Conservation (phyloP, 2,113 vertebrate genomes). For the Cynocephalus volans region DNA sequence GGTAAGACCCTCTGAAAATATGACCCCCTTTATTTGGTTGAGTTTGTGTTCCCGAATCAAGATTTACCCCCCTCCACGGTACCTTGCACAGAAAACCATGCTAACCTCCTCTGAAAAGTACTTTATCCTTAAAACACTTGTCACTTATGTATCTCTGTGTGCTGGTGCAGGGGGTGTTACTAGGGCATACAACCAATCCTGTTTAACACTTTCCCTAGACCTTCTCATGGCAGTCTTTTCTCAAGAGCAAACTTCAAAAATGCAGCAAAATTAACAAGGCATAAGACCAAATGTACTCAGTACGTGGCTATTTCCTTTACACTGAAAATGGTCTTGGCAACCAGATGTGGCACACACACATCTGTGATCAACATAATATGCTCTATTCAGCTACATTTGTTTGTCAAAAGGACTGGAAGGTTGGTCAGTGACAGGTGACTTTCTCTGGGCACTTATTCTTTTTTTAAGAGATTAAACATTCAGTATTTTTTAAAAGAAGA, state of each 20-base stretch:
- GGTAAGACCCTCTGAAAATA: slow-evolving; percentile 26
- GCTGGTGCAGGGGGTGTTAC: background rate
- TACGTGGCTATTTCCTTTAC: background rate
- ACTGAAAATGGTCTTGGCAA: background rate
- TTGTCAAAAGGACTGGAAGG: background rate
- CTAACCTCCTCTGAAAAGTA: background rate
- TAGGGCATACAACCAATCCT: background rate
- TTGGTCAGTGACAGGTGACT: background rate
- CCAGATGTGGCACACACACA: background rate
- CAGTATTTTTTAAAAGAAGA: background rate
- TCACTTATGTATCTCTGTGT: background rate
- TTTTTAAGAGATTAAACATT: background rate
- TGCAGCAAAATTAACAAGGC: background rate
- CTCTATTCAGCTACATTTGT: background rate
- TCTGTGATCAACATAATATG: background rate
- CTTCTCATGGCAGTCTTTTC: background rate
- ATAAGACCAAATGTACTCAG: background rate
- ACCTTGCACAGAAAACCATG: background rate
- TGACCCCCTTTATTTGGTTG: background rate
- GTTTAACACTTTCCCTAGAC: background rate
- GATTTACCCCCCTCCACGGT: background rate
- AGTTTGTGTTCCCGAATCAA: slow-evolving; percentile 51
- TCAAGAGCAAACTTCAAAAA: slow-evolving; percentile 31
- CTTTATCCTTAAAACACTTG: background rate
- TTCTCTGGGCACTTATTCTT: background rate